Conservation (phyloP, 2,888 invertebrate species). For the Ferrisia virgata region DNA sequence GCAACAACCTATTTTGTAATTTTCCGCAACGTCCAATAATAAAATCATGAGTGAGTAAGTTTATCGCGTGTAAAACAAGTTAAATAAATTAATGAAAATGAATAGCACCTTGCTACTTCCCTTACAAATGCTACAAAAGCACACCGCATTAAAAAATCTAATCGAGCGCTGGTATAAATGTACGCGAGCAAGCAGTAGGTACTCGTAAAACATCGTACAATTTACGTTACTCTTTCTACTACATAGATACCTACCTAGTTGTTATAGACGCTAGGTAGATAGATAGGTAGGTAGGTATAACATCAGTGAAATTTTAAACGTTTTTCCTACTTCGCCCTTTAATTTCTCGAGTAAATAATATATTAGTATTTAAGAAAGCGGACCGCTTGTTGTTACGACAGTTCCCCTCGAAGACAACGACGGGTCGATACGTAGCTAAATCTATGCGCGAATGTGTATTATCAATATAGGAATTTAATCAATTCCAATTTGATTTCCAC, state of each 20-base stretch:
- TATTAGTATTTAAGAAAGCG: not conserved
- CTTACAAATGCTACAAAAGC: not conserved
- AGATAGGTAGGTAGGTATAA: no score
- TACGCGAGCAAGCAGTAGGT: not conserved
- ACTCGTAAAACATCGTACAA: constrained; percentile 7
- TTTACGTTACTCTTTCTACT: not conserved
- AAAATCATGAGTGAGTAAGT: constrained; percentile 14
- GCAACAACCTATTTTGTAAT: not conserved
- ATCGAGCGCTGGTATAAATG: not conserved
- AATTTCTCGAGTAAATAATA: not conserved
- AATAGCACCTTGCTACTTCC: not conserved
- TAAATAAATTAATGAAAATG: constrained; percentile 14
- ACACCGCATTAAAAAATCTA: not conserved
- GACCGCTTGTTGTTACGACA: not conserved
- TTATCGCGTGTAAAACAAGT: constrained; percentile 8
- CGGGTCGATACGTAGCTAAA: not conserved
- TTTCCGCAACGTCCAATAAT: constrained; percentile 5
- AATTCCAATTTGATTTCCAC: not conserved
- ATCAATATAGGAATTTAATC: constrained; percentile 19
- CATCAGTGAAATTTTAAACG: not conserved
- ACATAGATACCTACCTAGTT: not conserved
- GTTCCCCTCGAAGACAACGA: not conserved
- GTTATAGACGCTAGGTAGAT: no score
- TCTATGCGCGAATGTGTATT: not conserved
- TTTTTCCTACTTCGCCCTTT: not conserved